phyloP scores from a whole-genome alignment of 1,140 invertebrate species.

The Bombyx mandarina region DNA sequence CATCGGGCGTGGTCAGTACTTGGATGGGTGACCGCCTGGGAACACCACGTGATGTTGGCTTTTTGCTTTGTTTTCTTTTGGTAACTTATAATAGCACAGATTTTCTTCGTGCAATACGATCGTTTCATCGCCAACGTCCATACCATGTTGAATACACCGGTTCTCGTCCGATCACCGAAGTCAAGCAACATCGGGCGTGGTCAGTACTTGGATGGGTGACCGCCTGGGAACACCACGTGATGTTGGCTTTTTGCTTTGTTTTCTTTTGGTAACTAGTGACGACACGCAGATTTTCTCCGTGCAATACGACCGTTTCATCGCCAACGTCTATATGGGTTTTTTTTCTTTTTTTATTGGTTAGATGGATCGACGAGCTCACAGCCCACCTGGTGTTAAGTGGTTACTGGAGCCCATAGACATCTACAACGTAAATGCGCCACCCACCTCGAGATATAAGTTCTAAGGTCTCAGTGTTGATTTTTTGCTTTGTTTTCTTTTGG shows the following conservation, averaged over 20 bases:
- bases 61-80: slow-evolving; percentile 10
- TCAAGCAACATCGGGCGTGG: slow-evolving; percentile 23
- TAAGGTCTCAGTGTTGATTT: too few species aligned
- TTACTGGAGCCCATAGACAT: too few species aligned
- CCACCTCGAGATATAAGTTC: too few species aligned
- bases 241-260: slow-evolving; percentile 19
- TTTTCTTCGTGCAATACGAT: too few species aligned
- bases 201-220: slow-evolving; percentile 22
- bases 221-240: slow-evolving; percentile 23
- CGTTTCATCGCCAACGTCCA: slow-evolving; percentile 21
- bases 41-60: slow-evolving; percentile 24
- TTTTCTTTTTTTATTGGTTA: too few species aligned
- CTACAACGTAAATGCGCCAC: too few species aligned
- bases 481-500: too few species aligned
- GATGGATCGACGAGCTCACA: too few species aligned
- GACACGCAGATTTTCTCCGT: background rate
- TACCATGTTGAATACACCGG: slow-evolving; percentile 27
- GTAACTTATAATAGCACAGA: too few species aligned
- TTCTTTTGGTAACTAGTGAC: background rate
- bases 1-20: slow-evolving; percentile 22
- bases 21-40: slow-evolving; percentile 21
- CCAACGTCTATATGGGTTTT: too few species aligned
- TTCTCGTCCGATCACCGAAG: slow-evolving; percentile 28
- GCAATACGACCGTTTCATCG: too few species aligned
- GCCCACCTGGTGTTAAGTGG: too few species aligned